Percentiles rank a stretch among this genome's conserved stretches.
phyloP scores from a whole-genome alignment of 2,888 invertebrate species.

The Drosophila flavopinicola region DNA sequence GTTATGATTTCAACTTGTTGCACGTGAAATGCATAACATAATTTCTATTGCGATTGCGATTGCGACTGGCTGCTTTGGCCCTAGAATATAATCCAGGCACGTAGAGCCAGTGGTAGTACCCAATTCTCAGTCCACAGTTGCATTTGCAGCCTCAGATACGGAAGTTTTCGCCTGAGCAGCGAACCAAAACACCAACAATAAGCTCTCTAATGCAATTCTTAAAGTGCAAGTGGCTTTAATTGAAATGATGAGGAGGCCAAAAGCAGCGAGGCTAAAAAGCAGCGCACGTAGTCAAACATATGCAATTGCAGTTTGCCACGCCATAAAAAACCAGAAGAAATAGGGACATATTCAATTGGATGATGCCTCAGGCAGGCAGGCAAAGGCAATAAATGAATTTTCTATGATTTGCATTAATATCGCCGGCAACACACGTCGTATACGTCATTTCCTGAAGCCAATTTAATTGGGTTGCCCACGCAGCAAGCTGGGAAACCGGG shows the following conservation, averaged over 20 bases:
- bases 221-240: conserved; percentile 66
- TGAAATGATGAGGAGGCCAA: conserved; percentile 3
- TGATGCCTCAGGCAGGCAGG: conserved; percentile 32
- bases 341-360: conserved; percentile 57
- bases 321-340: conserved; percentile 2
- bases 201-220: conserved; percentile 63
- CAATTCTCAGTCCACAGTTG: not conserved
- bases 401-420: conserved; percentile 58
- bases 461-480: conserved; percentile 46
- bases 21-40: conserved; percentile 79
- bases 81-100: conserved; percentile 53
- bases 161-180: conserved; percentile 55
- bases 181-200: conserved; percentile 39
- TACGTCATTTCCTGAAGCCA: conserved; percentile 31
- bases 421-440: conserved; percentile 46
- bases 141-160: conserved; percentile 30
- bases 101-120: conserved; percentile 31
- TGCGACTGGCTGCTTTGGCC: conserved; percentile 5
- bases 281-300: conserved; percentile 63
- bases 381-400: conserved; percentile 46
- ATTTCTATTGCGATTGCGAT: conserved; percentile 27
- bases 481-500: conserved; percentile 17
- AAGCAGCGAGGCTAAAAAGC: conserved; percentile 6
- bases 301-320: conserved; percentile 30
- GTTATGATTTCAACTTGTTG: conserved; percentile 82